phyloP scores from a whole-genome alignment of 2,888 invertebrate genomes.

The Pyrochroa serraticornis region DNA sequence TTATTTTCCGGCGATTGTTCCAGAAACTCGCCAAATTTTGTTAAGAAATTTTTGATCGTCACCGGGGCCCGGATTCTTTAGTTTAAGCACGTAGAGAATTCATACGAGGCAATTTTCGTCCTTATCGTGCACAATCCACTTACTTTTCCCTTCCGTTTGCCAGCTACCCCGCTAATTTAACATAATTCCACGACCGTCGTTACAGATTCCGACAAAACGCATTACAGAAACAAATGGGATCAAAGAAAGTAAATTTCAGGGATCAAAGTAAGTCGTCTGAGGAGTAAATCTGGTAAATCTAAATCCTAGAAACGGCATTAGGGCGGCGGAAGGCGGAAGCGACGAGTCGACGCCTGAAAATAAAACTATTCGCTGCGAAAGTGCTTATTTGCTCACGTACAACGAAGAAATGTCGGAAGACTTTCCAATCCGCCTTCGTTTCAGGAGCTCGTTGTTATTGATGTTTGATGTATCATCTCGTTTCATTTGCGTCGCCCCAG shows the following conservation, averaged over 20 bases:
- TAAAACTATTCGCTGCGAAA: constrained; percentile 11
- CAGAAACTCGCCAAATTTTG: too few relatives aligned
- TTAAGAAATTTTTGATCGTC: too few relatives aligned
- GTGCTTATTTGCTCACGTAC: neutral
- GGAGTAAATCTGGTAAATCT: constrained; percentile 23
- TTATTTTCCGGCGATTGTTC: too few relatives aligned
- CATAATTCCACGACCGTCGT: neutral
- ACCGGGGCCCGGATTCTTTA: too few relatives aligned
- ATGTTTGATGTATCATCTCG: too few relatives aligned
- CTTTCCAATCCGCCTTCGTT: constrained; percentile 1
- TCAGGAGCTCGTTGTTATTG: neutral
- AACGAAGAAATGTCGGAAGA: constrained; percentile 7
- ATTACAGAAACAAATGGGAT: constrained; percentile 22
- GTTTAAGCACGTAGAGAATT: too few relatives aligned
- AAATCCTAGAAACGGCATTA: constrained; percentile 19
- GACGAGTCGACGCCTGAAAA: constrained; percentile 16
- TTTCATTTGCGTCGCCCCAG: too few relatives aligned
- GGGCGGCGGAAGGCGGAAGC: constrained; percentile 7
- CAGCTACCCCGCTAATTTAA: constrained; percentile 6
- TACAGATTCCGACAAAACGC: constrained; percentile 2
- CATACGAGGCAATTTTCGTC: too few relatives aligned
- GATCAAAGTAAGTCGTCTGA: constrained; percentile 28
- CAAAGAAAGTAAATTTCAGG: constrained; percentile 26
- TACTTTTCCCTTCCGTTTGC: too few relatives aligned
- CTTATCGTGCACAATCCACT: too few relatives aligned